Percentiles rank a stretch among this genome's conserved stretches.
phyloP scores from a whole-genome alignment of 2,797 vertebrate species.

The Eremophila alpestris region DNA sequence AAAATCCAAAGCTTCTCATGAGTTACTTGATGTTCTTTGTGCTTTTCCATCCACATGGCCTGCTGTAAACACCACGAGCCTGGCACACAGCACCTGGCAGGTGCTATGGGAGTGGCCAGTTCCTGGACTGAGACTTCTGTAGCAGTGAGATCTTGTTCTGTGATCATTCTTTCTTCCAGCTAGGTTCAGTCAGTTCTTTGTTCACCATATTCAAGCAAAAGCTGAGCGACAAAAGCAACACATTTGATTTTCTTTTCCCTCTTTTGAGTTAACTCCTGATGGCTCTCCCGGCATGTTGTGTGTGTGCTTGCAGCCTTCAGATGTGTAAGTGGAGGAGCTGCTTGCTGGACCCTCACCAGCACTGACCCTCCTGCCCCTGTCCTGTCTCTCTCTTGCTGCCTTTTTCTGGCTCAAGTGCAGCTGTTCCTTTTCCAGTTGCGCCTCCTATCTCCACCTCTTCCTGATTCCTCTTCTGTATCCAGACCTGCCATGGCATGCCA shows the following conservation, averaged over 20 bases:
- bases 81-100: background rate
- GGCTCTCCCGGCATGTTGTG: background rate
- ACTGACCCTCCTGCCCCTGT: background rate
- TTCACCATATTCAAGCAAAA: background rate
- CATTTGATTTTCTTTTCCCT: background rate
- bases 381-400: background rate
- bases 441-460: background rate
- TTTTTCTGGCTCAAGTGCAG: background rate
- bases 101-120: background rate
- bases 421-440: background rate
- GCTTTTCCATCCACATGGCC: background rate
- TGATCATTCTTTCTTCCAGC: background rate
- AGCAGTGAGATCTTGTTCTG: background rate
- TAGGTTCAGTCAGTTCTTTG: background rate
- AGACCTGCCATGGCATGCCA: background rate
- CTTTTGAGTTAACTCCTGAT: background rate
- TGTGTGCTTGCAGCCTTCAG: background rate
- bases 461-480: background rate
- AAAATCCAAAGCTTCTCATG: slow-evolving; percentile 19
- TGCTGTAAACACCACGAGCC: background rate
- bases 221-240: accelerated
- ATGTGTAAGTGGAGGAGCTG: background rate
- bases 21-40: slow-evolving; percentile 13
- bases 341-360: background rate
- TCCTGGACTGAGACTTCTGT: background rate